Evolutionary conservation across 2,888 invertebrate genomes (phyloP).

Genomic region (Ectobius pallidus): DNA sequence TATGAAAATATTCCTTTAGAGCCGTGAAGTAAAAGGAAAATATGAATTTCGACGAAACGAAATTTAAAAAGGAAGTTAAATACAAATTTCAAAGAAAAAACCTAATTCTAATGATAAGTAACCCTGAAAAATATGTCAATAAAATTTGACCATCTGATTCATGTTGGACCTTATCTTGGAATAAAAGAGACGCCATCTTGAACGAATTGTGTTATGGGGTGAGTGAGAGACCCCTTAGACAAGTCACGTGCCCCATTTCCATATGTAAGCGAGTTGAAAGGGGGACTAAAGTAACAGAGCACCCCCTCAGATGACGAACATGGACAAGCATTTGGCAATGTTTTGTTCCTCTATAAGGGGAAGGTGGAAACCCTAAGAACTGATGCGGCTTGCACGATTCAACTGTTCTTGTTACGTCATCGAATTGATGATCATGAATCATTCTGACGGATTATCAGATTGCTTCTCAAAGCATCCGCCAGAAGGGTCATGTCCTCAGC

Average conservation of each 20-base stretch:
- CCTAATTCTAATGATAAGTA: no score
- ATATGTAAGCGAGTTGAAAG: slow-evolving; percentile 35
- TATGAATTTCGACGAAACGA: no score
- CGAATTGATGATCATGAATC: slow-evolving; percentile 23
- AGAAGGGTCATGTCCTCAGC: neutral
- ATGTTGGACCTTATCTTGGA: neutral
- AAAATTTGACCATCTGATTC: neutral
- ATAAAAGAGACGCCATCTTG: slow-evolving; percentile 26
- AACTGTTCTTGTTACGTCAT: slow-evolving; percentile 23
- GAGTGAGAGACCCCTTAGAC: slow-evolving; percentile 31
- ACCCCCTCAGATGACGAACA: slow-evolving; percentile 5
- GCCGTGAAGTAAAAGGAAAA: no score
- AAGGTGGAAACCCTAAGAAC: slow-evolving; percentile 5
- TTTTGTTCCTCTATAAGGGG: neutral
- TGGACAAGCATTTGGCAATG: slow-evolving; percentile 19
- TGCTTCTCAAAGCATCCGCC: slow-evolving; percentile 13
- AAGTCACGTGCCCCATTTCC: slow-evolving; percentile 37
- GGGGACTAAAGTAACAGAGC: slow-evolving; percentile 9
- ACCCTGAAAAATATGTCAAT: no score
- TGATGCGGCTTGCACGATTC: neutral
- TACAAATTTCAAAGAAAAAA: no score
- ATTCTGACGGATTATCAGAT: slow-evolving; percentile 31
- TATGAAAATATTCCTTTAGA: no score
- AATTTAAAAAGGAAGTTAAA: no score
- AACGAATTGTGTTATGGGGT: slow-evolving; percentile 24